Evolutionary conservation across 2,113 vertebrate genomes (phyloP).

Genomic region (Butorides virescens): DNA sequence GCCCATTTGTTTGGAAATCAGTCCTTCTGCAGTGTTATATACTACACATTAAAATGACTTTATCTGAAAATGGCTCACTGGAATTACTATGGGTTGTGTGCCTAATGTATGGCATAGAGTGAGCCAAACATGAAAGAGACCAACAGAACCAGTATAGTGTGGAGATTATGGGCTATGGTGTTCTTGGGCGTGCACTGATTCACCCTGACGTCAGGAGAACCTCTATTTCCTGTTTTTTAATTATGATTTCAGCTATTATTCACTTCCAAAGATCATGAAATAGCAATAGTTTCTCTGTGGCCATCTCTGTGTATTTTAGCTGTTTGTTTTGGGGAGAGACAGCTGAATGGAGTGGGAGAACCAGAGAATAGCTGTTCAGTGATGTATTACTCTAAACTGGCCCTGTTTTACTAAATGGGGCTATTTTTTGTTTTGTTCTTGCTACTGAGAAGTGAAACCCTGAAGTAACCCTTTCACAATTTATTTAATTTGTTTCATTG

Average conservation of each 20-base stretch:
- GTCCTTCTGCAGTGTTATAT: neutral
- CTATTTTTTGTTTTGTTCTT: neutral
- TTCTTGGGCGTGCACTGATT: neutral
- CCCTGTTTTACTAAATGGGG: neutral
- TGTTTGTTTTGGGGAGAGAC: neutral
- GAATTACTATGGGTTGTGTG: neutral
- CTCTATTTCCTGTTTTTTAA: neutral
- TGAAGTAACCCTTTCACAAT: neutral
- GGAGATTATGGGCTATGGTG: neutral
- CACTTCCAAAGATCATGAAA: neutral
- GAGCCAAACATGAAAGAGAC: neutral
- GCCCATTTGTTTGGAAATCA: neutral
- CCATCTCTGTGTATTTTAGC: neutral
- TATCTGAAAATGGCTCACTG: neutral
- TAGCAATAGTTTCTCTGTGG: neutral
- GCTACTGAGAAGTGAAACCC: neutral
- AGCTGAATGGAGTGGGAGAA: neutral
- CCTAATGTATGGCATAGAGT: neutral
- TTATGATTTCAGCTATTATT: neutral
- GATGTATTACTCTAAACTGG: neutral
- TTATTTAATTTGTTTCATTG: neutral
- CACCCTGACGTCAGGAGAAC: neutral
- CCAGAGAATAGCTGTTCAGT: neutral
- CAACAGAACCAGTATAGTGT: neutral
- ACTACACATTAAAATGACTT: neutral